These are phyloP conservation scores for Chalcosyrphus nemorum DNA, from an alignment of 2,888 invertebrate species.

Conservation along the genomic window DNA sequence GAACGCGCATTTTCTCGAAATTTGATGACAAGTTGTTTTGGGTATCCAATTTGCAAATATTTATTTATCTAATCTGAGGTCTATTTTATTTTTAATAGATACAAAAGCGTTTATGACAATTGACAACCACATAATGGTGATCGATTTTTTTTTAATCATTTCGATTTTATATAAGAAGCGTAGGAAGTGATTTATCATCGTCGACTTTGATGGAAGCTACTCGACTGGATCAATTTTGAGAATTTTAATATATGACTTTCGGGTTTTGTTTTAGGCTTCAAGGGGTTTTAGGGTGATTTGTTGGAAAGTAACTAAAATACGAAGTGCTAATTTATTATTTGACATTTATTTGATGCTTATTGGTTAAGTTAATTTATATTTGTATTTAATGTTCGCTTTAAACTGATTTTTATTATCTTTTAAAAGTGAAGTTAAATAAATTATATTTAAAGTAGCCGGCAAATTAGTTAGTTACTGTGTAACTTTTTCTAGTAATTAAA, in stretches of 20 bases:
- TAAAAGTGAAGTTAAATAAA: too few species aligned
- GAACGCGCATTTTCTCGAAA: not conserved
- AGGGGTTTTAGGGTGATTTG: not conserved
- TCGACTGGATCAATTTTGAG: not conserved
- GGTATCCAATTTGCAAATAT: not conserved
- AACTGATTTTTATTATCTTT: not conserved
- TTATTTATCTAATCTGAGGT: constrained; percentile 41
- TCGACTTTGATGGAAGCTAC: constrained; percentile 21
- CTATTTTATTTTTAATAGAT: constrained; percentile 3
- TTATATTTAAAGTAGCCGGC: too few species aligned
- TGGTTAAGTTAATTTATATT: not conserved
- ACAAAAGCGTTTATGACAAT: not conserved
- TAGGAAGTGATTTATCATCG: constrained; percentile 42
- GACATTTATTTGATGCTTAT: not conserved
- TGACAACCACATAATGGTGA: constrained; percentile 1
- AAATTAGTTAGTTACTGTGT: too few species aligned
- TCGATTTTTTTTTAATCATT: constrained; percentile 24
- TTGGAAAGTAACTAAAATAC: not conserved
- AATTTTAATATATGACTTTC: not conserved
- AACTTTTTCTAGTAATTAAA: too few species aligned
- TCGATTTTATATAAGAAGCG: not conserved
- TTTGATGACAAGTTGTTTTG: not conserved
- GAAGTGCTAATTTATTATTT: not conserved
- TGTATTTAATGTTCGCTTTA: not conserved
- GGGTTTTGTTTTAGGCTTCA: not conserved